Conservation (phyloP, 2,888 invertebrate genomes). For the Cabera pusaria region DNA sequence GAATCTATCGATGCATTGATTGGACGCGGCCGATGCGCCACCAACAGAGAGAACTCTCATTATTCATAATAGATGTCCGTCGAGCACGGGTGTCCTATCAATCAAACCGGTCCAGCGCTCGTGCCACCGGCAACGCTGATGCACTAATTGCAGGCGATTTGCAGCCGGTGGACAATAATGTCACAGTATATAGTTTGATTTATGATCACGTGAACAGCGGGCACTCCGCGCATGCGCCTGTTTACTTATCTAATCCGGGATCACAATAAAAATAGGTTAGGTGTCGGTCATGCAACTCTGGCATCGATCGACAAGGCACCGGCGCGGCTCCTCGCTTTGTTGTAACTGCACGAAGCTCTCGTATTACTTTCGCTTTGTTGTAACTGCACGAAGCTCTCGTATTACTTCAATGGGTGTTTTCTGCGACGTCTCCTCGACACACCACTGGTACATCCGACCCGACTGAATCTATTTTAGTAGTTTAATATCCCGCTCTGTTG, state of each 20-base stretch:
- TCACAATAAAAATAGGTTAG: slow-evolving; percentile 65
- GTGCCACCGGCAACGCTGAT: slow-evolving; percentile 15
- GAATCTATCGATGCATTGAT: slow-evolving; percentile 37
- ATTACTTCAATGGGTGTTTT: slow-evolving; percentile 31
- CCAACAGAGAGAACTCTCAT: slow-evolving; percentile 29
- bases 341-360: slow-evolving; percentile 25
- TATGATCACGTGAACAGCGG: slow-evolving; percentile 39
- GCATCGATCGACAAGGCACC: too few species aligned
- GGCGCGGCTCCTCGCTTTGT: slow-evolving; percentile 30
- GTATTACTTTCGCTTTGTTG: slow-evolving; percentile 31
- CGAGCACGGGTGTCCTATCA: slow-evolving; percentile 35
- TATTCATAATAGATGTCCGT: slow-evolving; percentile 33
- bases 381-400: slow-evolving; percentile 25
- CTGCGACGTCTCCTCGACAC: slow-evolving; percentile 6
- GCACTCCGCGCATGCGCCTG: slow-evolving; percentile 50
- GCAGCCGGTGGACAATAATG: slow-evolving; percentile 9
- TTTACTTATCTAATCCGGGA: slow-evolving; percentile 56
- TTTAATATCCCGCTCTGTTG: slow-evolving; percentile 13
- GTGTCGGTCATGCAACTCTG: slow-evolving; percentile 60
- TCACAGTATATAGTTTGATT: slow-evolving; percentile 37
- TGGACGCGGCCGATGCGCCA: slow-evolving; percentile 30
- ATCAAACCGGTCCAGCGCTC: slow-evolving; percentile 34
- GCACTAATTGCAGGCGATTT: slow-evolving; percentile 18
- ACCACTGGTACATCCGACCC: not conserved
- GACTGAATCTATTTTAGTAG: slow-evolving; percentile 8